phyloP scores from a whole-genome alignment of 1,140 invertebrate species.

The Helicoverpa zea region DNA sequence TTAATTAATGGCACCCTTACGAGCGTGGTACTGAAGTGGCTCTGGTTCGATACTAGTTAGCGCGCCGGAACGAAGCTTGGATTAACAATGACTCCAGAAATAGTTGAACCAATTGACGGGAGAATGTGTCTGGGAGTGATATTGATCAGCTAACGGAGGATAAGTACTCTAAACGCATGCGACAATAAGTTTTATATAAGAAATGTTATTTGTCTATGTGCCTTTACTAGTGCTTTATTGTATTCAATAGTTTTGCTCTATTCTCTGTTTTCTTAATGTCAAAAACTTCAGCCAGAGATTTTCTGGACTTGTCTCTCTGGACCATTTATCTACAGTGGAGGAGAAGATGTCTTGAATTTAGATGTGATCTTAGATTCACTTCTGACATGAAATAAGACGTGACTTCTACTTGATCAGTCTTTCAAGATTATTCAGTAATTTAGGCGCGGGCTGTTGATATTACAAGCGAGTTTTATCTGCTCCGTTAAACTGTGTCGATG shows the following conservation, averaged over 20 bases:
- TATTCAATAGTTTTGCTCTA: too few species aligned
- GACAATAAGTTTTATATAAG: not conserved
- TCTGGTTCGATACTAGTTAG: not conserved
- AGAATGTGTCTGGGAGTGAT: constrained; percentile 45
- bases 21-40: constrained; percentile 6
- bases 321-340: too few species aligned
- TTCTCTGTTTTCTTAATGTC: too few species aligned
- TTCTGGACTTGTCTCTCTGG: too few species aligned
- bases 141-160: constrained; percentile 35
- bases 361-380: too few species aligned
- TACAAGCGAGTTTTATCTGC: not conserved
- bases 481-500: constrained; percentile 6
- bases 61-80: not conserved
- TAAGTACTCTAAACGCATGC: not conserved
- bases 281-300: too few species aligned
- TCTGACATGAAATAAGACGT: too few species aligned
- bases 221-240: too few species aligned
- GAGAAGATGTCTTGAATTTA: too few species aligned
- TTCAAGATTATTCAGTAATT: not conserved
- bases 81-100: constrained; percentile 46
- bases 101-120: constrained; percentile 47
- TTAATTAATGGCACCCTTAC: constrained; percentile 47
- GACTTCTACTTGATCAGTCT: not conserved
- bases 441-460: not conserved
- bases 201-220: too few species aligned